These are phyloP conservation scores for Diuraphis noxia DNA, from an alignment of 1,140 invertebrate species.

Conservation along the genomic window DNA sequence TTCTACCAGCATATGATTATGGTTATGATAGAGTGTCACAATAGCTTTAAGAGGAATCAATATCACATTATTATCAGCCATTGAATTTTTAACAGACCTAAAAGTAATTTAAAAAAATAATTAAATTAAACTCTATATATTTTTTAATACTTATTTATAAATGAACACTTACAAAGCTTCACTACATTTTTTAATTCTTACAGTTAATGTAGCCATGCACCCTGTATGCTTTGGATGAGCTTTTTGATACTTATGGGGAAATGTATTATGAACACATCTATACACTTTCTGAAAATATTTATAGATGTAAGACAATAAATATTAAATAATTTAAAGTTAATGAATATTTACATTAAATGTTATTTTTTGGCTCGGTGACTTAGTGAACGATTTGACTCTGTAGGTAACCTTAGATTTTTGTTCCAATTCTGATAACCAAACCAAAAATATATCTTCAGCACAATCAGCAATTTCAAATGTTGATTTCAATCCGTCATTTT, in stretches of 20 bases:
- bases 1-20: not conserved
- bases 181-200: conserved; percentile 1
- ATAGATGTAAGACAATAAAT: not conserved
- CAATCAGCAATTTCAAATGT: conserved; percentile 35
- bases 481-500: not conserved
- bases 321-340: not conserved
- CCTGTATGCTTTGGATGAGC: not conserved
- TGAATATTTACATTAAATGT: conserved; percentile 21
- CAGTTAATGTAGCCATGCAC: not conserved
- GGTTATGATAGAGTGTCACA: not conserved
- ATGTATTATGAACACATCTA: conserved; percentile 28
- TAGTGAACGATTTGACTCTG: not conserved
- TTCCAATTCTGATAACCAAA: conserved; percentile 1
- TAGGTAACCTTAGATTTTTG: not conserved
- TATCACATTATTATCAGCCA: not conserved
- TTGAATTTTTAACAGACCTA: conserved; percentile 18
- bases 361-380: not conserved
- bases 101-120: not conserved
- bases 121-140: not conserved
- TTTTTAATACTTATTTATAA: not conserved
- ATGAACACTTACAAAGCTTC: conserved; percentile 21
- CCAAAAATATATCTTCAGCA: not conserved
- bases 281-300: conserved; percentile 23
- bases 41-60: conserved; percentile 6
- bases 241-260: not conserved